Conservation (phyloP, 2,888 invertebrate species). For the Gastrophysa polygoni region DNA sequence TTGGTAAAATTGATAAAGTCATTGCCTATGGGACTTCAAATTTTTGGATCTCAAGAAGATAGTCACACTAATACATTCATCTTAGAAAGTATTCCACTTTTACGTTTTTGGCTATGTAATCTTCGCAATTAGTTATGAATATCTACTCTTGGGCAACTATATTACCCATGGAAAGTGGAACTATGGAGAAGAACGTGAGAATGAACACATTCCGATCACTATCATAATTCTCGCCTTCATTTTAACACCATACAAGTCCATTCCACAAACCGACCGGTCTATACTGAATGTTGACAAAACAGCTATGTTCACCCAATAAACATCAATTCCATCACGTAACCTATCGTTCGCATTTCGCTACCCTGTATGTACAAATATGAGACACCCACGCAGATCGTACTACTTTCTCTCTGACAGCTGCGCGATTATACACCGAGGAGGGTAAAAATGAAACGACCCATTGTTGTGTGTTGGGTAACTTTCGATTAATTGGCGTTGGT, state of each 20-base stretch:
- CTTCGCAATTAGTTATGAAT: background rate
- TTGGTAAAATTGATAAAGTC: too few species aligned
- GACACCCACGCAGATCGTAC: slow-evolving; percentile 31
- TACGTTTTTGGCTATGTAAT: too few species aligned
- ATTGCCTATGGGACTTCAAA: too few species aligned
- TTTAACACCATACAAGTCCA: background rate
- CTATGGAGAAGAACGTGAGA: background rate
- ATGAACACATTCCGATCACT: background rate
- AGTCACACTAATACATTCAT: too few species aligned
- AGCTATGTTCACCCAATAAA: background rate
- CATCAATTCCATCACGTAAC: slow-evolving; percentile 2
- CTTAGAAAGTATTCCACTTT: too few species aligned
- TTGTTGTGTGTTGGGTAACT: slow-evolving; percentile 45
- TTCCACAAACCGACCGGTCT: background rate
- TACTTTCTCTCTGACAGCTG: slow-evolving; percentile 44
- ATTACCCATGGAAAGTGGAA: background rate
- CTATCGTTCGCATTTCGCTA: background rate
- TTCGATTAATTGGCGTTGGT: slow-evolving; percentile 39
- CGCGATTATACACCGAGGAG: slow-evolving; percentile 23
- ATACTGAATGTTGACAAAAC: background rate
- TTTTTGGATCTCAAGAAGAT: too few species aligned
- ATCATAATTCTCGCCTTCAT: background rate
- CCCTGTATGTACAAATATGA: slow-evolving; percentile 14
- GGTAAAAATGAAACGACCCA: slow-evolving; percentile 37
- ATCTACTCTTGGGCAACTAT: background rate